Conservation (phyloP, 2,888 invertebrate genomes). For the Vandiemenella viatica region DNA sequence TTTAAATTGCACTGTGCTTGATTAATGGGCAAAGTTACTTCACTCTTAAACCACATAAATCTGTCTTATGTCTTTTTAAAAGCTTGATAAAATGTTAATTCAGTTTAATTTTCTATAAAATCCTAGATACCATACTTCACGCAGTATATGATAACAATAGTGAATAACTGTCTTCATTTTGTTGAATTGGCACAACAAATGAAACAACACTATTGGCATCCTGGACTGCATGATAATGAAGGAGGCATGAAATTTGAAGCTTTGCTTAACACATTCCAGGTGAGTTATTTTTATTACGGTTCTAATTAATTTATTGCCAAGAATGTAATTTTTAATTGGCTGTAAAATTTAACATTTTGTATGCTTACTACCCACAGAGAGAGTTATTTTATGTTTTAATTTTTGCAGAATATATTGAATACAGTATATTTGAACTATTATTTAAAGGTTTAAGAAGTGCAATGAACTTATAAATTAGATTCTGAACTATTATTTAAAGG, state of each 20-base stretch:
- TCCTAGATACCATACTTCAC: conserved; percentile 62
- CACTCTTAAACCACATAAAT: background rate
- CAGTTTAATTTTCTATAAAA: background rate
- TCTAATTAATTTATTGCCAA: no score
- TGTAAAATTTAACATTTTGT: conserved; percentile 28
- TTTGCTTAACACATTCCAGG: conserved; percentile 54
- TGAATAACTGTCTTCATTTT: conserved; percentile 88
- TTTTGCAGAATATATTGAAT: no score
- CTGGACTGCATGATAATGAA: conserved; percentile 40
- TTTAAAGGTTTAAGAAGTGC: no score
- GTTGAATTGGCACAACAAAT: conserved; percentile 74
- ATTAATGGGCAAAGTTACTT: no score
- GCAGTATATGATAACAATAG: conserved; percentile 87
- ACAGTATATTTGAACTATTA: no score
- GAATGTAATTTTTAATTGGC: conserved; percentile 8
- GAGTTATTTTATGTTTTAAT: conserved; percentile 3
- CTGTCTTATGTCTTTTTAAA: conserved; percentile 1
- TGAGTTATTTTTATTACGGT: no score
- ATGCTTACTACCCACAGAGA: conserved; percentile 19
- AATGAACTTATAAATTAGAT: no score
- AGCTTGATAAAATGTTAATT: no score
- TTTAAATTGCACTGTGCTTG: no score
- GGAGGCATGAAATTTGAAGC: conserved; percentile 48
- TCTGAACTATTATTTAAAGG: no score
- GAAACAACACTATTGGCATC: conserved; percentile 65